Evolutionary conservation across 1,140 invertebrate genomes (phyloP).

Genomic region (Heterodera schachtii): DNA sequence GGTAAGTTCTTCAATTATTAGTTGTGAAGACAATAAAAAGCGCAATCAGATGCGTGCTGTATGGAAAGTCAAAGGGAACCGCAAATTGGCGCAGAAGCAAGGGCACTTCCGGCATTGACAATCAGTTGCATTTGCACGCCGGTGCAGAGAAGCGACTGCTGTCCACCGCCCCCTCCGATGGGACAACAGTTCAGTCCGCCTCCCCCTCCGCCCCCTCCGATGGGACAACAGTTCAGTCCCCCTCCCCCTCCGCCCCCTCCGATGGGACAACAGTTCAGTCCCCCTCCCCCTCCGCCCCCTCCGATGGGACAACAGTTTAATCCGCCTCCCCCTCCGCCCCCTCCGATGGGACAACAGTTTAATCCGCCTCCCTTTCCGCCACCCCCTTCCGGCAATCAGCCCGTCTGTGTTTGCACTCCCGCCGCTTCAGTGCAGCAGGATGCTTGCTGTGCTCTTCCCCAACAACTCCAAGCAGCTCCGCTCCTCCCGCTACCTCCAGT

Average conservation of each 20-base stretch:
- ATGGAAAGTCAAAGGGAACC: neutral
- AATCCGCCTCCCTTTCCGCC: neutral
- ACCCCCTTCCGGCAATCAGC: neutral
- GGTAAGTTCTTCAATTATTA: neutral
- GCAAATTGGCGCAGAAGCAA: neutral
- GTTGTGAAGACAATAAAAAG: neutral
- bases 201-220: neutral
- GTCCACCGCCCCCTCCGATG: constrained; percentile 13
- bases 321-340: neutral
- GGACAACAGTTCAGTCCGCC: neutral
- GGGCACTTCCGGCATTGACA: constrained; percentile 10
- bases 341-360: neutral
- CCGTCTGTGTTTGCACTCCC: constrained; percentile 28
- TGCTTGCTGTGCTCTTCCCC: constrained; percentile 13
- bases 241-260: neutral
- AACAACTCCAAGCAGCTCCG: constrained; percentile 28
- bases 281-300: neutral
- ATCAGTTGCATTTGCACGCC: constrained; percentile 31
- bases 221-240: neutral
- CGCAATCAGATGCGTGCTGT: constrained; percentile 7
- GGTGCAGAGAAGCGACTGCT: constrained; percentile 12
- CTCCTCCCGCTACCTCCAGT: constrained; percentile 17
- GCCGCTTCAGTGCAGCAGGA: constrained; percentile 24
- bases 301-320: neutral
- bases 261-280: neutral